phyloP scores from a whole-genome alignment of 2,113 vertebrate genomes.

The Microcebus murinus region DNA sequence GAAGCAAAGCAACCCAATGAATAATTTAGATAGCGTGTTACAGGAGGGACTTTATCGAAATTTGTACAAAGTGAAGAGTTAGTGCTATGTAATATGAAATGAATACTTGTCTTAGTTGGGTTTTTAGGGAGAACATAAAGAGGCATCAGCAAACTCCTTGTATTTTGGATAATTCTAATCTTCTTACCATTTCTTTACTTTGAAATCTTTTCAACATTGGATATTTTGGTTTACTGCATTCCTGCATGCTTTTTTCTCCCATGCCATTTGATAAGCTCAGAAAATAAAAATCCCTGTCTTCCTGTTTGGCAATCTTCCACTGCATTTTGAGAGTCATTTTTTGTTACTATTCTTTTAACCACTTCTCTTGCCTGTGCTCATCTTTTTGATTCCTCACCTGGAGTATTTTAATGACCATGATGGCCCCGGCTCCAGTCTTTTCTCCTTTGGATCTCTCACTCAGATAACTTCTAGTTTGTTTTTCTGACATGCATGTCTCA shows the following conservation, averaged over 20 bases:
- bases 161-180: background rate
- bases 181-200: background rate
- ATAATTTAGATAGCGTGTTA: slow-evolving; percentile 41
- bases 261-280: background rate
- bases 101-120: background rate
- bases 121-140: background rate
- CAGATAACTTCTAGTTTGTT: background rate
- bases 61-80: background rate
- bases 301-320: background rate
- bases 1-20: background rate
- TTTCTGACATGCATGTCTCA: background rate
- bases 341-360: background rate
- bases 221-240: background rate
- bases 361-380: background rate
- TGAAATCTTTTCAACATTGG: background rate
- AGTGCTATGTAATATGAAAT: background rate
- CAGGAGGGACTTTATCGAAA: background rate
- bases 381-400: background rate
- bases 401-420: background rate
- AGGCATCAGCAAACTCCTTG: background rate
- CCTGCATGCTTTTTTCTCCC: background rate
- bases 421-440: background rate
- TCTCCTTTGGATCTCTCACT: background rate
- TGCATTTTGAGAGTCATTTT: background rate
- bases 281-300: background rate